Evolutionary conservation across 2,888 invertebrate species (phyloP).

Genomic region (Stramonita haemastoma): DNA sequence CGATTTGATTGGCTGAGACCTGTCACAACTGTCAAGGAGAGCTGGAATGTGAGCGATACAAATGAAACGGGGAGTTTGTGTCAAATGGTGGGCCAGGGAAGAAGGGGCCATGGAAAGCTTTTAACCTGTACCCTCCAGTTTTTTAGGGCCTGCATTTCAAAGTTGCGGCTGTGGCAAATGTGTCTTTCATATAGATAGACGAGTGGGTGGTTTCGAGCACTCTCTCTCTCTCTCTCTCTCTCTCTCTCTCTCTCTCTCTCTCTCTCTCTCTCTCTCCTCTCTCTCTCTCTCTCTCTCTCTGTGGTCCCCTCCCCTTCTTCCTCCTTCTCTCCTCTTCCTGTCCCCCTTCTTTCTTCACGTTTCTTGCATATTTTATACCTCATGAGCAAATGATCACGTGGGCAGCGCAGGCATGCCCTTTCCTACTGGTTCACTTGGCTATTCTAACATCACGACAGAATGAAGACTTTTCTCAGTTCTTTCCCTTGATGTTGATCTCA

Average conservation of each 20-base stretch:
- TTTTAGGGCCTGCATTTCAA: too few species aligned
- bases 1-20: constrained; percentile 30
- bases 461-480: not conserved
- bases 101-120: constrained; percentile 7
- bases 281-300: not conserved
- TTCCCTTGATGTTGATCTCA: not conserved
- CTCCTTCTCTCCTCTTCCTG: not conserved
- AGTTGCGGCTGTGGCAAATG: not conserved
- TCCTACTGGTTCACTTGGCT: not conserved
- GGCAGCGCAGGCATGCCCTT: not conserved
- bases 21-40: constrained; percentile 20
- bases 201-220: not conserved
- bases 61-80: constrained; percentile 27
- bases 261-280: not conserved
- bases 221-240: too few species aligned
- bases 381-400: not conserved
- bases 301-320: not conserved
- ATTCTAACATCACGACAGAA: not conserved
- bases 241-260: too few species aligned
- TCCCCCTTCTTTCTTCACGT: not conserved
- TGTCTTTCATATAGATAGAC: not conserved
- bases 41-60: constrained; percentile 35
- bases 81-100: not conserved
- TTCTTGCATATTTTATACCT: not conserved
- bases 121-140: constrained; percentile 10